Conservation (phyloP, 2,797 vertebrate genomes). For the Tapera naevia region DNA sequence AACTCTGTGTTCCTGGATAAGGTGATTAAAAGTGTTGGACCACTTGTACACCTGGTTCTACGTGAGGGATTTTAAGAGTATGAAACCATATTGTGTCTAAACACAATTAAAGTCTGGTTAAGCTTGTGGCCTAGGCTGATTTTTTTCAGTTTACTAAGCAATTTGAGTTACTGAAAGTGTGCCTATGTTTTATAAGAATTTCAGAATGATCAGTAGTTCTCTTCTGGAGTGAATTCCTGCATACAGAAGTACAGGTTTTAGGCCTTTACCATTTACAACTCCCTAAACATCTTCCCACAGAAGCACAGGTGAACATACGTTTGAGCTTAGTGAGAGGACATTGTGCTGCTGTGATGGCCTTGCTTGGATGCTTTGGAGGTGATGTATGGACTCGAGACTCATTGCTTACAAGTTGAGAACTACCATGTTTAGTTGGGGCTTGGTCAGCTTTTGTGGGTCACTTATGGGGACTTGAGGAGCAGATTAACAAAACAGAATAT, state of each 20-base stretch:
- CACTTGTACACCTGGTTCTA: background rate
- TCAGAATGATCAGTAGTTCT: background rate
- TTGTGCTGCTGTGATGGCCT: background rate
- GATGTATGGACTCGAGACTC: background rate
- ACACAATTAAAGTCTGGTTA: background rate
- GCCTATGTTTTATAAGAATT: background rate
- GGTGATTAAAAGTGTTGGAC: background rate
- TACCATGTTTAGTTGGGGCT: background rate
- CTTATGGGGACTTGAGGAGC: background rate
- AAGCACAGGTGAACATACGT: background rate
- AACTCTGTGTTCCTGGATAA: background rate
- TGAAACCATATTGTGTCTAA: background rate
- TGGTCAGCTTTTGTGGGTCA: background rate
- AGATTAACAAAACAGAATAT: background rate
- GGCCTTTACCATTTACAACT: background rate
- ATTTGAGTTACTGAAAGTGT: background rate
- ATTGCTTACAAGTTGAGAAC: accelerated
- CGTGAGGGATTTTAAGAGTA: background rate
- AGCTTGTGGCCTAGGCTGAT: background rate
- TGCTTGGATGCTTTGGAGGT: background rate
- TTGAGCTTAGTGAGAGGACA: background rate
- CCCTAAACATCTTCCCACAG: background rate
- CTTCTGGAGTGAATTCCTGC: background rate
- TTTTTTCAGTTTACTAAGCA: background rate
- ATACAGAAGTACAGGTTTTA: background rate